Conservation (phyloP, 2,113 vertebrate genomes). For the Odontophorus gujanensis region DNA sequence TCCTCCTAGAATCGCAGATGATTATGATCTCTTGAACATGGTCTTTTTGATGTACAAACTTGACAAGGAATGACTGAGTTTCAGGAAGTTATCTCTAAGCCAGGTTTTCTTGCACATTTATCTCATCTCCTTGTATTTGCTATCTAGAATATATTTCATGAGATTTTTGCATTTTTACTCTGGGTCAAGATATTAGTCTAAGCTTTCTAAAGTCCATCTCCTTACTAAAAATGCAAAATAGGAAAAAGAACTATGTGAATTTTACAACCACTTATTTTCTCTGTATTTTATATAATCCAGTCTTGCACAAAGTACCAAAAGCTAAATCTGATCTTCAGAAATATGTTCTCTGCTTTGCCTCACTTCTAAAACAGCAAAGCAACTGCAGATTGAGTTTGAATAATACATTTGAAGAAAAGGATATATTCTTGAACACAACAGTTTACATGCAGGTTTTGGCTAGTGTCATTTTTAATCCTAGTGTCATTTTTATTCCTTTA, state of each 20-base stretch:
- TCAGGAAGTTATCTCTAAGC: neutral
- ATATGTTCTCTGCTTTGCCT: neutral
- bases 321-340: neutral
- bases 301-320: neutral
- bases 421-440: neutral
- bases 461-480: neutral
- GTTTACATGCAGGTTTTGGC: neutral
- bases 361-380: neutral
- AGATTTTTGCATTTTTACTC: neutral
- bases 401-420: neutral
- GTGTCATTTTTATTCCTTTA: neutral
- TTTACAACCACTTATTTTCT: neutral
- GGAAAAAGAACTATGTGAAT: neutral
- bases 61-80: neutral
- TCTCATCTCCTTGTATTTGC: neutral
- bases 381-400: neutral
- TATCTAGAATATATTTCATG: neutral
- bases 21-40: constrained; percentile 1
- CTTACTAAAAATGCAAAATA: neutral
- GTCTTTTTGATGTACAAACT: neutral
- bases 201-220: neutral
- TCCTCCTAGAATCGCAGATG: constrained; percentile 16
- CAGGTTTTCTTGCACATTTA: neutral
- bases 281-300: neutral
- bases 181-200: neutral